Percentiles rank a stretch among this genome's conserved stretches.
These are phyloP conservation scores for Chaetodon trifascialis DNA, from an alignment of 2,113 vertebrate genomes.

Conservation along the genomic window DNA sequence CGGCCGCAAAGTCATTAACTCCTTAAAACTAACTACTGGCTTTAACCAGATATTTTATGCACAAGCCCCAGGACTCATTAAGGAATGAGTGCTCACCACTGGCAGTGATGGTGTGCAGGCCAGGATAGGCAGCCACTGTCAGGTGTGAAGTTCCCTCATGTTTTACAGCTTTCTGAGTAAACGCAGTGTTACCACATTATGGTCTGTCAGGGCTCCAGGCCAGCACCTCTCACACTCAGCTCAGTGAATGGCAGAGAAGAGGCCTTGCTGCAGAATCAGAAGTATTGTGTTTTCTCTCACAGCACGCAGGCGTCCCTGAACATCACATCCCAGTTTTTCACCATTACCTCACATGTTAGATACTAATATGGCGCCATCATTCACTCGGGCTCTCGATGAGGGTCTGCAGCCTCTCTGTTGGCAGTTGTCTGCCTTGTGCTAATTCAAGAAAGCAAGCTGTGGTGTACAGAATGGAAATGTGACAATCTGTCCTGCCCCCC, in stretches of 20 bases:
- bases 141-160: conserved; percentile 8
- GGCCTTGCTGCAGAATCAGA: not conserved
- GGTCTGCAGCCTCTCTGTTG: conserved; percentile 10
- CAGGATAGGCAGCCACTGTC: too few species aligned
- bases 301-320: not conserved
- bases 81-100: not conserved
- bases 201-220: not conserved
- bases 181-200: not conserved
- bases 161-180: not conserved
- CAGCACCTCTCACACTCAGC: not conserved
- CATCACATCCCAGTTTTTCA: not conserved
- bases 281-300: not conserved
- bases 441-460: not conserved
- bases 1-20: conserved; percentile 41
- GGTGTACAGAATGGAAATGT: conserved; percentile 14
- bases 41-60: conserved; percentile 9
- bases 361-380: not conserved
- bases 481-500: conserved; percentile 27
- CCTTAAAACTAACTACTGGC: conserved; percentile 35
- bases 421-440: not conserved
- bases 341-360: conserved; percentile 13
- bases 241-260: not conserved
- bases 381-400: not conserved
- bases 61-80: not conserved
- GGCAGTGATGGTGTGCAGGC: too few species aligned